Percentiles rank a stretch among this genome's conserved stretches.
Evolutionary conservation across 1,140 invertebrate species (phyloP).

Genomic region (Geopemphigus sp.): DNA sequence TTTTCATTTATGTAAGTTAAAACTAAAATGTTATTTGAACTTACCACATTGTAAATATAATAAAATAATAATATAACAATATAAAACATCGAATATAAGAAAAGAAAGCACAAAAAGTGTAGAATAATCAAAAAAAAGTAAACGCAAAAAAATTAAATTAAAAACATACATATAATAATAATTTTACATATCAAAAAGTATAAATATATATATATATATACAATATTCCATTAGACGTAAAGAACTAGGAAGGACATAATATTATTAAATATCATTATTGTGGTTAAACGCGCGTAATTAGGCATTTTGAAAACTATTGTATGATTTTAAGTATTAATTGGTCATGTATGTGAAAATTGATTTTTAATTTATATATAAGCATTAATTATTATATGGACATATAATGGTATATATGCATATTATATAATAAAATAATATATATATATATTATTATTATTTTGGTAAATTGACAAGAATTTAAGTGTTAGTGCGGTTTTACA

Average conservation of each 20-base stretch:
- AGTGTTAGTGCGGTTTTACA: background rate
- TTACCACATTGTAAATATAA: background rate
- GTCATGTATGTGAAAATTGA: background rate
- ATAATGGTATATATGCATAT: too few species aligned
- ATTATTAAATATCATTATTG: background rate
- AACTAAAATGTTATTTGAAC: background rate
- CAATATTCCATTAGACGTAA: constrained; percentile 12
- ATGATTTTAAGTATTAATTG: background rate
- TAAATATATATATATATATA: constrained; percentile 9
- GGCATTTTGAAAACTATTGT: background rate
- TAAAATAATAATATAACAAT: background rate
- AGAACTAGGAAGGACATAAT: constrained; percentile 16
- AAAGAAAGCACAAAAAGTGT: background rate
- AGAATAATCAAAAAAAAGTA: background rate
- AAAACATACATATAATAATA: constrained; percentile 1
- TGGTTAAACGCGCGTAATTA: background rate
- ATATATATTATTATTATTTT: background rate
- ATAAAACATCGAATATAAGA: constrained; percentile 15
- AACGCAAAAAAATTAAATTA: constrained; percentile 6
- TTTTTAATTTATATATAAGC: too few species aligned
- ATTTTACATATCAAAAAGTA: background rate
- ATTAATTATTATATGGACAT: too few species aligned
- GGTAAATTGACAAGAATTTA: background rate
- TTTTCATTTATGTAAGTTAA: constrained; percentile 20
- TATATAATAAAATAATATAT: background rate